These are phyloP conservation scores for human DNA, from an alignment of 2,113 vertebrate species.

Conservation along the genomic window GRCh38 chr7:25323001-25323500, in stretches of 20 bases:
- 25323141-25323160: not conserved
- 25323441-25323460: not conserved
- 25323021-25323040: not conserved
- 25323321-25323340: not conserved
- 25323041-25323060: rapidly evolving
- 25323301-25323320: not conserved
- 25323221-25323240: not conserved
- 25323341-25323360: not conserved
- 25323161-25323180: not conserved
- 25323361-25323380: conserved; percentile 43
- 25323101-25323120: not conserved
- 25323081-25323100: not conserved
- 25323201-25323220: not conserved
- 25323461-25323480: not conserved
- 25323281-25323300: not conserved
- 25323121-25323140: not conserved
- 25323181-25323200: not conserved
- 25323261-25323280: not conserved
- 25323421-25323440: not conserved
- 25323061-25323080: not conserved
- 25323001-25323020: not conserved
- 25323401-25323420: not conserved
- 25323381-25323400: not conserved
- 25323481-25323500: not conserved
- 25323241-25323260: not conserved